These are phyloP conservation scores for Loxodonta africana DNA, from an alignment of 2,113 vertebrate species.

Conservation along the genomic window DNA sequence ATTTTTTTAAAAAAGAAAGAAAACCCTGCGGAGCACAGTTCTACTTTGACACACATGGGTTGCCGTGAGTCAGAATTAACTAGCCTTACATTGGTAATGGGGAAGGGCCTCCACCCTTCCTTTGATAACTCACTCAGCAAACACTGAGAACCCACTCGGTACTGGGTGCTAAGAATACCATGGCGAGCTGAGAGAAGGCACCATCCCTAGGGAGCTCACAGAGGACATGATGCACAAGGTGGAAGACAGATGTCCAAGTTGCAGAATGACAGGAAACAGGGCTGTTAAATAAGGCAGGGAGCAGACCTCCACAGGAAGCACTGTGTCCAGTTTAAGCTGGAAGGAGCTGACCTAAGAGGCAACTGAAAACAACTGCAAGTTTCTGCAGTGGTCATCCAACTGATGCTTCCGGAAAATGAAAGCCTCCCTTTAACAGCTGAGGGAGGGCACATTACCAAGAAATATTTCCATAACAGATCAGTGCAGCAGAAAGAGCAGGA, in stretches of 20 bases:
- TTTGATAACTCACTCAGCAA: neutral
- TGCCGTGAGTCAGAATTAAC: neutral
- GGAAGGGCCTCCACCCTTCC: neutral
- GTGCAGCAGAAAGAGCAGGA: neutral
- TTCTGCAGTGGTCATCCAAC: constrained; percentile 5
- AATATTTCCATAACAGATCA: constrained; percentile 26
- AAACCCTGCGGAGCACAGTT: neutral
- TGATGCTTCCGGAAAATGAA: neutral
- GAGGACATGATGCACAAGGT: neutral
- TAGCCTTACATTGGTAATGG: neutral
- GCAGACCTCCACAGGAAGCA: neutral
- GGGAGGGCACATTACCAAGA: neutral
- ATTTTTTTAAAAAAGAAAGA: neutral
- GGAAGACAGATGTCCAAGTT: neutral
- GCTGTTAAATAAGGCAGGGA: neutral
- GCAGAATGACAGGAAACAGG: neutral
- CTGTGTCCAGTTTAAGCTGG: neutral
- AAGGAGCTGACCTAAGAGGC: constrained; percentile 13
- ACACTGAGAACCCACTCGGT: neutral
- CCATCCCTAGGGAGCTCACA: neutral
- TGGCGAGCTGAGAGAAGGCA: neutral
- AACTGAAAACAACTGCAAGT: neutral
- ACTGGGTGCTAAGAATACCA: neutral
- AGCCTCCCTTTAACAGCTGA: neutral
- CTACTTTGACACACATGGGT: neutral